A percentile compares a stretch with the other conserved stretches of the same genome.
These are phyloP conservation scores for Saimiri boliviensis DNA, from an alignment of 2,113 vertebrate species.

Conservation along the genomic window DNA sequence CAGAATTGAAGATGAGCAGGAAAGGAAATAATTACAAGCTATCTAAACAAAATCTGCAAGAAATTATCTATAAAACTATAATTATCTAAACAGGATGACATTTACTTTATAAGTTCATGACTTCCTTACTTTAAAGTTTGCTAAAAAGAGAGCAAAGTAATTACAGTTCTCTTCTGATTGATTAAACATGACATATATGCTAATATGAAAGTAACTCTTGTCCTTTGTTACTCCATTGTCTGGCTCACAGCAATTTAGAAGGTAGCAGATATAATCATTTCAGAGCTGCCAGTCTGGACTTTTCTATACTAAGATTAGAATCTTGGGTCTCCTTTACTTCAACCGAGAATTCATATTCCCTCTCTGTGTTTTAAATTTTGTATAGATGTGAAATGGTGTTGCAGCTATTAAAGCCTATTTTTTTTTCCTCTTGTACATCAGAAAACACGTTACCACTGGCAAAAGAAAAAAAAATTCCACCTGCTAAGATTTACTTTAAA, in stretches of 20 bases:
- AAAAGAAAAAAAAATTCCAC: constrained; percentile 39
- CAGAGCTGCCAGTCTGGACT: constrained; percentile 80
- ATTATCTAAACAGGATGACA: constrained; percentile 91
- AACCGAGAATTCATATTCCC: constrained; percentile 72
- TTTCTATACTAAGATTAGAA: constrained; percentile 78
- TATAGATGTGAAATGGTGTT: constrained; percentile 77
- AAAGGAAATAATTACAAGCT: constrained; percentile 93
- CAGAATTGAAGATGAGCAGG: constrained; percentile 89
- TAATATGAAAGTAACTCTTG: constrained; percentile 89
- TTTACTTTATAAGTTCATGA: constrained; percentile 87
- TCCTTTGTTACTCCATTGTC: constrained; percentile 82
- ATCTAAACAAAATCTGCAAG: constrained; percentile 92
- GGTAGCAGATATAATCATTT: constrained; percentile 84
- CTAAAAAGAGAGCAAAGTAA: constrained; percentile 87
- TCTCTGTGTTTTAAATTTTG: constrained; percentile 74
- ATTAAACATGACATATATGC: constrained; percentile 94
- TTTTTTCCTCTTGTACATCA: constrained; percentile 65
- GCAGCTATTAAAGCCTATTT: constrained; percentile 70
- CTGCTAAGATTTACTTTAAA: constrained; percentile 76
- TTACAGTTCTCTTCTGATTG: constrained; percentile 87
- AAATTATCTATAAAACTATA: constrained; percentile 93
- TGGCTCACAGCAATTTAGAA: constrained; percentile 83
- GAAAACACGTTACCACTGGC: constrained; percentile 67
- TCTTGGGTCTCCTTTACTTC: constrained; percentile 74
- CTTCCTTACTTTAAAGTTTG: constrained; percentile 89